Evolutionary conservation across 2,888 invertebrate species (phyloP).

Genomic region (Xylota segnis): DNA sequence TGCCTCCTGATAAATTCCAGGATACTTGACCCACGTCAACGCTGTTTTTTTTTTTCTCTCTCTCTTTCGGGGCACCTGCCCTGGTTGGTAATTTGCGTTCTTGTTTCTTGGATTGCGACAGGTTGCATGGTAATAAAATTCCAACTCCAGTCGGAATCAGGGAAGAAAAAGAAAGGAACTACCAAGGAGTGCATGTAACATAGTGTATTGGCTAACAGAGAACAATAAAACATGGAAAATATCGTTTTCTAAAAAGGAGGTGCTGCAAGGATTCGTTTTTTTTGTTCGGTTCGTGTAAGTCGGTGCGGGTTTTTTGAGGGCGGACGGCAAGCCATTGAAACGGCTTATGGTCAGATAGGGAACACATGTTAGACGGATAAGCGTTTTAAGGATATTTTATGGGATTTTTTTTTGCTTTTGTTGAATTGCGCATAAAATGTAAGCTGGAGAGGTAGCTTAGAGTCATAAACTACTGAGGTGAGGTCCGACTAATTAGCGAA

Average conservation of each 20-base stretch:
- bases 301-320: constrained; percentile 33
- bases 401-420: constrained; percentile 54
- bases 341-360: constrained; percentile 65
- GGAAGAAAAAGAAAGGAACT: constrained; percentile 11
- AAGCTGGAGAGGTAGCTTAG: constrained; percentile 1
- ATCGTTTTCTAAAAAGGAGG: constrained; percentile 51
- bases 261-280: constrained; percentile 56
- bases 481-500: constrained; percentile 61
- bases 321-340: constrained; percentile 59
- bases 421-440: constrained; percentile 36
- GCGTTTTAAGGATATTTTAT: constrained; percentile 60
- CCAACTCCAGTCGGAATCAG: constrained; percentile 21
- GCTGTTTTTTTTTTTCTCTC: constrained; percentile 18
- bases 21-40: constrained; percentile 74
- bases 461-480: constrained; percentile 54
- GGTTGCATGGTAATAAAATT: constrained; percentile 67
- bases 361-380: constrained; percentile 72
- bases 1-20: constrained; percentile 62
- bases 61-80: constrained; percentile 52
- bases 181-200: constrained; percentile 53
- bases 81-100: constrained; percentile 60
- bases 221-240: constrained; percentile 73
- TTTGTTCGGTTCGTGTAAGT: constrained; percentile 4
- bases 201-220: constrained; percentile 51
- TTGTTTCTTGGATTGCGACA: constrained; percentile 54